A percentile compares a stretch with the other conserved stretches of the same genome.
Evolutionary conservation across 2,888 invertebrate species (phyloP).

Genomic region (Halictus quadricinctus): DNA sequence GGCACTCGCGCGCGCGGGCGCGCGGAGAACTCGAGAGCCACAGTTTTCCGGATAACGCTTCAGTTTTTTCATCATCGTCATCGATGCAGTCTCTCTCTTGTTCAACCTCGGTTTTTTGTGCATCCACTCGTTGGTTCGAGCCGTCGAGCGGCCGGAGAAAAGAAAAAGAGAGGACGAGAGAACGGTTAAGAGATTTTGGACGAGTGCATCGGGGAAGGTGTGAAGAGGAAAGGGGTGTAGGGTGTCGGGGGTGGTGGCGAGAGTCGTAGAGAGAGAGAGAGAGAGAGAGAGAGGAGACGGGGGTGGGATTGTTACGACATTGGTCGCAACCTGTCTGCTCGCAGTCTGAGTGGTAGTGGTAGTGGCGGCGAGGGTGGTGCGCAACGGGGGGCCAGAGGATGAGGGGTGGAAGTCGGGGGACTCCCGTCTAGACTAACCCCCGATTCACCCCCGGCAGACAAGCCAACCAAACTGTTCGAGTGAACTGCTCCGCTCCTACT

Average conservation of each 20-base stretch:
- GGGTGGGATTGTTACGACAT: conserved; percentile 75
- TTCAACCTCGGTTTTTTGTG: conserved; percentile 34
- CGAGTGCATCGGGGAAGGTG: conserved; percentile 73
- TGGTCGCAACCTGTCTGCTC: conserved; percentile 79
- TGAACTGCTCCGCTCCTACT: conserved; percentile 75
- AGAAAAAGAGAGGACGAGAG: conserved; percentile 40
- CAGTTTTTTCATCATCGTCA: conserved; percentile 38
- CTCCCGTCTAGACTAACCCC: conserved; percentile 81
- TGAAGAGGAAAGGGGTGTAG: conserved; percentile 36
- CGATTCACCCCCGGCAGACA: conserved; percentile 76
- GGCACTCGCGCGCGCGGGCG: neutral
- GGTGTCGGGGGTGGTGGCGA: conserved; percentile 14
- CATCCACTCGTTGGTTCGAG: conserved; percentile 61
- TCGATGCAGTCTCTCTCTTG: conserved; percentile 40
- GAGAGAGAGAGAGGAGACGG: conserved; percentile 18
- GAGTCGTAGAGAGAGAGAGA: neutral
- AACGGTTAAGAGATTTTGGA: conserved; percentile 78
- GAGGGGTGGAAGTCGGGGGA: conserved; percentile 73
- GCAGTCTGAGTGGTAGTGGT: conserved; percentile 75
- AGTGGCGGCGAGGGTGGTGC: conserved; percentile 62
- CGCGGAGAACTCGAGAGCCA: neutral
- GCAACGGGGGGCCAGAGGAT: conserved; percentile 60
- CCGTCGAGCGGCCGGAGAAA: conserved; percentile 30
- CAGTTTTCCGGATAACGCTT: conserved; percentile 54
- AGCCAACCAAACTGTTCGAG: conserved; percentile 81